These are phyloP conservation scores for Takifugu ocellatus DNA, from an alignment of 2,797 vertebrate genomes.

Conservation along the genomic window DNA sequence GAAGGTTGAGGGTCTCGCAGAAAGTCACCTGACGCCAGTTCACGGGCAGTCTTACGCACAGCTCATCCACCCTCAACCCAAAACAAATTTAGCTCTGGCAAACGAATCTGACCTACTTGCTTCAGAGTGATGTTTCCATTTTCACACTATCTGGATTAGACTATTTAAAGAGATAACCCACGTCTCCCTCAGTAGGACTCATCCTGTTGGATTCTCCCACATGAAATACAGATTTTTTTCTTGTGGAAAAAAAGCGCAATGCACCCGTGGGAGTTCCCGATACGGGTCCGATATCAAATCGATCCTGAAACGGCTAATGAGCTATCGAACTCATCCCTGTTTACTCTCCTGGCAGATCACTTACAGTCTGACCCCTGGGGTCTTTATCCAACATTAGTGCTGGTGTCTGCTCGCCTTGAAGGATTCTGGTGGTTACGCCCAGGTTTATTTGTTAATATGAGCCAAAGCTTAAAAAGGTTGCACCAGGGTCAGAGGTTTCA, in stretches of 20 bases:
- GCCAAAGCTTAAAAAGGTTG: conserved; percentile 27
- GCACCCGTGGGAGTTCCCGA: conserved; percentile 19
- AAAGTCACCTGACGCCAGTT: neutral
- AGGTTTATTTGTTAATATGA: conserved; percentile 21
- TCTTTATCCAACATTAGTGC: conserved; percentile 28
- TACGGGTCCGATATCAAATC: conserved; percentile 50
- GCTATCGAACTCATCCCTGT: conserved; percentile 41
- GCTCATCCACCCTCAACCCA: conserved; percentile 14
- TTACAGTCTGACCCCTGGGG: conserved; percentile 32
- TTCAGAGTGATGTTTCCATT: conserved; percentile 22
- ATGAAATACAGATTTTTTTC: neutral
- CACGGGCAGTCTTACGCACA: conserved; percentile 6
- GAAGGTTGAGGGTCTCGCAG: neutral
- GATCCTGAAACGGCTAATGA: conserved; percentile 55
- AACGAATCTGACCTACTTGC: conserved; percentile 39
- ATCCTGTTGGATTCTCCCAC: conserved; percentile 12
- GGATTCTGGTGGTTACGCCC: conserved; percentile 36
- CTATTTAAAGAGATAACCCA: conserved; percentile 23
- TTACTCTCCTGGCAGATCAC: conserved; percentile 38
- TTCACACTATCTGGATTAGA: conserved; percentile 21
- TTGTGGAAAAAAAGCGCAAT: too few relatives aligned
- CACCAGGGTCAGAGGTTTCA: conserved; percentile 38
- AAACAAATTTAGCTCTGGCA: conserved; percentile 38
- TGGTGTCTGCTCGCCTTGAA: conserved; percentile 37
- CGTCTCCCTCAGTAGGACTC: conserved; percentile 8